Conservation (phyloP, 2,888 invertebrate genomes). For the Caenorhabditis macrosperma region DNA sequence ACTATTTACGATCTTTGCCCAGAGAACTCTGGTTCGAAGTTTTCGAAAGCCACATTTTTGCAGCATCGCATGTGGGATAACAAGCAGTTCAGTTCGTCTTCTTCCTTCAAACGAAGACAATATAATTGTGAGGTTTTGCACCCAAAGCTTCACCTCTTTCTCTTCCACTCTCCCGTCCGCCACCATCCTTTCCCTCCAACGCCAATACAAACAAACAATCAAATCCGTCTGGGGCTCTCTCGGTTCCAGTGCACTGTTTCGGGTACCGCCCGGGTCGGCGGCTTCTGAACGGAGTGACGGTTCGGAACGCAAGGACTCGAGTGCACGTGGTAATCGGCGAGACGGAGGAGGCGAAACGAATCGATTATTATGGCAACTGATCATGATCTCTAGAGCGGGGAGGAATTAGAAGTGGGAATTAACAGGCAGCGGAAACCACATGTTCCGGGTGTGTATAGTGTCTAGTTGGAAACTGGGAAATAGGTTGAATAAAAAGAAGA, state of each 20-base stretch:
- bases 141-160: neutral
- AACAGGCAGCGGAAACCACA: neutral
- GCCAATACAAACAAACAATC: constrained; percentile 55
- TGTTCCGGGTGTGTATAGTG: too few species aligned
- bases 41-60: too few species aligned
- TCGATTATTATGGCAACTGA: neutral
- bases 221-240: constrained; percentile 35
- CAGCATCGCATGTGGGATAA: too few species aligned
- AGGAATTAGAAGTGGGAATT: neutral
- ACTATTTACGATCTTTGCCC: too few species aligned
- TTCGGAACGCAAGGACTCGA: neutral
- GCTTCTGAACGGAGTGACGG: constrained; percentile 7
- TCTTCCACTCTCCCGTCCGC: constrained; percentile 3
- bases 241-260: neutral
- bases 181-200: neutral
- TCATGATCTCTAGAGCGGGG: neutral
- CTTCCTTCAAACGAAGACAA: constrained; percentile 7
- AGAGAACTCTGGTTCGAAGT: neutral
- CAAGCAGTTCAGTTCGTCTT: too few species aligned
- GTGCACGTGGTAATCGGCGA: neutral
- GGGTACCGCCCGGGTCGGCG: constrained; percentile 10
- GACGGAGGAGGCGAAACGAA: neutral
- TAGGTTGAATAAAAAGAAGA: neutral
- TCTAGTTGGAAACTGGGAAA: neutral
- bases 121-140: constrained; percentile 17